phyloP scores from a whole-genome alignment of 1,140 invertebrate genomes.

The Cherax destructor region DNA sequence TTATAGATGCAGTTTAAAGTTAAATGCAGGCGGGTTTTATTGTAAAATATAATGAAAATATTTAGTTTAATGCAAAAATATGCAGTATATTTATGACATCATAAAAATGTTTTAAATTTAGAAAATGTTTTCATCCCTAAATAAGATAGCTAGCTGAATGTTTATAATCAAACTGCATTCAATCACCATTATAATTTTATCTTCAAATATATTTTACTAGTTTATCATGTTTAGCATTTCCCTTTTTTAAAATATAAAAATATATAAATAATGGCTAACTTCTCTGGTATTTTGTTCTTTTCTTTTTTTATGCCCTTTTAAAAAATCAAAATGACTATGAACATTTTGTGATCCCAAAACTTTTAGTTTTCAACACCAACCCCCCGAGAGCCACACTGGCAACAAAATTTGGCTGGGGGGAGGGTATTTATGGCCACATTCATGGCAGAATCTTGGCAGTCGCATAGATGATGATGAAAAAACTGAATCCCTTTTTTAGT shows the following conservation, averaged over 20 bases:
- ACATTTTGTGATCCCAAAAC: too few species aligned
- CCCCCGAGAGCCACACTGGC: conserved; percentile 88
- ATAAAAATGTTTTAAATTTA: too few species aligned
- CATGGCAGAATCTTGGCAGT: conserved; percentile 90
- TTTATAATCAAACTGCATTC: too few species aligned
- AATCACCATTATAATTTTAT: too few species aligned
- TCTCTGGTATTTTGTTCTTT: not conserved
- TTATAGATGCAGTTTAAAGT: not conserved
- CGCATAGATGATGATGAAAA: conserved; percentile 72
- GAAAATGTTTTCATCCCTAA: too few species aligned
- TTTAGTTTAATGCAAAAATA: not conserved
- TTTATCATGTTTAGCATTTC: too few species aligned
- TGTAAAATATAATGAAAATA: not conserved
- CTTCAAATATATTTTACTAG: too few species aligned
- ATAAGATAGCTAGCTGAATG: too few species aligned
- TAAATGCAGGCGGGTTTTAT: not conserved
- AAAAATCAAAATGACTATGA: too few species aligned
- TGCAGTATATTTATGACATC: not conserved
- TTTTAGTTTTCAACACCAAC: conserved; percentile 20
- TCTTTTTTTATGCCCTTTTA: too few species aligned
- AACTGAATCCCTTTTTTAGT: conserved; percentile 16
- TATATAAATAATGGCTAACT: not conserved
- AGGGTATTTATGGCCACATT: conserved; percentile 91
- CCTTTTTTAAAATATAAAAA: too few species aligned
- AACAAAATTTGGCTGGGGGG: conserved; percentile 95